Evolutionary conservation across 1,140 invertebrate genomes (phyloP), one percentile per base, ranked within the genome.

Genomic region (Leptonema lineaticorne): DNA sequence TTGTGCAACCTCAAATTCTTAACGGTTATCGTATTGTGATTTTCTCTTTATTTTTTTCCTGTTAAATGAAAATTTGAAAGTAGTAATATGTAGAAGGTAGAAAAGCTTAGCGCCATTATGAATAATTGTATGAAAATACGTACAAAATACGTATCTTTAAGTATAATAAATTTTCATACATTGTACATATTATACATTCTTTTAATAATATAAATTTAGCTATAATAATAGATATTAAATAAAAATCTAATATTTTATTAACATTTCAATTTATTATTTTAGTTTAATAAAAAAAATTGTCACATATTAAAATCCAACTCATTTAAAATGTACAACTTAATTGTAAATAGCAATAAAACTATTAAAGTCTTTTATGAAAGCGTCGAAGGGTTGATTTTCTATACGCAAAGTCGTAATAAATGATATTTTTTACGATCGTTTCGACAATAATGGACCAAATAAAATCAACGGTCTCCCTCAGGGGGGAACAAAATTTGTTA

Each of bases 11-110:
- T 53, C 50, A 53, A 53, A 53, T 26, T 53, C 50, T 53, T 53
- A 53, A 53, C 50, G 50, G 50, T 53, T 53, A 14, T 5, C 50
- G 50, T 41, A 41, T 41, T 24, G 50, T 45, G 37, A 45, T 7
- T 45, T 4, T 45, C 16, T 24, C 50, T 53, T 18, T 8, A 2
- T 48, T 48, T 18, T 48, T 41, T 2, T 41, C 2, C 18, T 7
- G n/a, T n/a, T n/a, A 24, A 53, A 24, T 53, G 50, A 53, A 53
- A 53, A 53, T 53, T 53, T 53, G 50, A 53, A 53, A 53, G 50
- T 53, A 53, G 24, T 41, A 1, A 14, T 11, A 11, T 41, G 11
- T 16, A 14, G 30, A 33, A 41, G 16, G 37, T 16, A 41, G 11
- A 11, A 41, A 6, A 16, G 16, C 11, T 41, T 14, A 41, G 37